A percentile compares a stretch with the other conserved stretches of the same genome.
Conservation (phyloP, 2,113 vertebrate genomes). For the Pandion haliaetus region DNA sequence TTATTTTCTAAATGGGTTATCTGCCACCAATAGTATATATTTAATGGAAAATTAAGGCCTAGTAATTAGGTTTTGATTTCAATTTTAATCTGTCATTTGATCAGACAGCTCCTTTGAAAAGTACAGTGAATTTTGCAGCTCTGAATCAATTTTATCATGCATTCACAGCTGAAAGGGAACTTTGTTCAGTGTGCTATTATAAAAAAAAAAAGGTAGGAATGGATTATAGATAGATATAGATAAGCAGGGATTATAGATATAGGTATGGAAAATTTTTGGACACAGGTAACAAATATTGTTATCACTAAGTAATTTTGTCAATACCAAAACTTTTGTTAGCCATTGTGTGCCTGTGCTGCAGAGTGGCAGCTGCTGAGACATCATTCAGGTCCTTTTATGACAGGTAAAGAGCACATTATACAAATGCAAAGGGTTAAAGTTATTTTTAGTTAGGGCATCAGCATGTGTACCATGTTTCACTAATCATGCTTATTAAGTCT, state of each 20-base stretch:
- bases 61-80: conserved; percentile 19
- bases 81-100: background rate
- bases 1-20: background rate
- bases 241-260: background rate
- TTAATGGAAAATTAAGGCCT: background rate
- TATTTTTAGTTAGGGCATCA: background rate
- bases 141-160: background rate
- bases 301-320: background rate
- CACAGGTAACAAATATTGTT: background rate
- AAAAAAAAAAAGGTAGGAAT: background rate
- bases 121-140: background rate
- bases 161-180: background rate
- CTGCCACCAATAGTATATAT: background rate
- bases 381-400: background rate
- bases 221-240: background rate
- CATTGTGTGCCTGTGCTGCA: background rate
- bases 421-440: background rate
- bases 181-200: background rate
- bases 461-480: background rate
- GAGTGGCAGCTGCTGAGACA: background rate
- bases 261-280: background rate
- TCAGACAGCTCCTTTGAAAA: background rate
- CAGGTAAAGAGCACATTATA: background rate
- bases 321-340: background rate
- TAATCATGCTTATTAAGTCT: background rate